Percentiles rank a stretch among this genome's conserved stretches.
Evolutionary conservation across 2,888 invertebrate genomes (phyloP).

Genomic region (Acanthosepion lycidas): DNA sequence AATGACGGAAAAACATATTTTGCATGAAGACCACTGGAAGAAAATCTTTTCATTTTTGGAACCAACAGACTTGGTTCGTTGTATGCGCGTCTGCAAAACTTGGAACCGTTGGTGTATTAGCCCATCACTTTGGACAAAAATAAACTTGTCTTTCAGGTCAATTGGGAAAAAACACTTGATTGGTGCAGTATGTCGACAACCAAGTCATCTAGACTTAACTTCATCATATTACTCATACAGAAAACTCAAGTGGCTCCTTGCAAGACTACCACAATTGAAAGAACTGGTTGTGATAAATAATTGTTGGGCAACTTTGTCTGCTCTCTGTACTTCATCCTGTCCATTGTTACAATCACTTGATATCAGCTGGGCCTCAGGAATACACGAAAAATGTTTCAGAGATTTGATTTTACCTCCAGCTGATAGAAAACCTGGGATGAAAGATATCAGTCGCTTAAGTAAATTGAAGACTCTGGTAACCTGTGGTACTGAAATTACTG

Average conservation of each 20-base stretch:
- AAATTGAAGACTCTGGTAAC: slow-evolving; percentile 84
- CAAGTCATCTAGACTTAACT: slow-evolving; percentile 86
- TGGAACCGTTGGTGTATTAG: slow-evolving; percentile 91
- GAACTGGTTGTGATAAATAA: slow-evolving; percentile 83
- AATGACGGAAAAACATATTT: slow-evolving; percentile 59
- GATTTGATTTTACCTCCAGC: slow-evolving; percentile 89
- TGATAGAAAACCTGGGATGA: slow-evolving; percentile 85
- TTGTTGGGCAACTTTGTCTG: slow-evolving; percentile 84
- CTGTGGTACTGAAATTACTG: slow-evolving; percentile 91
- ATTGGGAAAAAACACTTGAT: slow-evolving; percentile 84
- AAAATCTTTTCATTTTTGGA: slow-evolving; percentile 75
- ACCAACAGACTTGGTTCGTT: slow-evolving; percentile 78
- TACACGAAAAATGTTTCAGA: slow-evolving; percentile 87
- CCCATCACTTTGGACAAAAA: slow-evolving; percentile 87
- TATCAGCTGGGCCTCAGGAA: slow-evolving; percentile 88
- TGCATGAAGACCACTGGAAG: slow-evolving; percentile 73
- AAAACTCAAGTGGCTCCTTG: slow-evolving; percentile 93
- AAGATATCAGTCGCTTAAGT: slow-evolving; percentile 84
- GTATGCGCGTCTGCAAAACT: slow-evolving; percentile 85
- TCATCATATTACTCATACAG: slow-evolving; percentile 91
- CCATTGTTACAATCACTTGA: slow-evolving; percentile 85
- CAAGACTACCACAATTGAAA: slow-evolving; percentile 87
- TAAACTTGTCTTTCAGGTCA: slow-evolving; percentile 83
- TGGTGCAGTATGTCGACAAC: slow-evolving; percentile 91
- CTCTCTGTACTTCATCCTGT: slow-evolving; percentile 86